These are phyloP conservation scores for Agrilus cyanescens DNA, from an alignment of 2,888 invertebrate species.

Conservation along the genomic window DNA sequence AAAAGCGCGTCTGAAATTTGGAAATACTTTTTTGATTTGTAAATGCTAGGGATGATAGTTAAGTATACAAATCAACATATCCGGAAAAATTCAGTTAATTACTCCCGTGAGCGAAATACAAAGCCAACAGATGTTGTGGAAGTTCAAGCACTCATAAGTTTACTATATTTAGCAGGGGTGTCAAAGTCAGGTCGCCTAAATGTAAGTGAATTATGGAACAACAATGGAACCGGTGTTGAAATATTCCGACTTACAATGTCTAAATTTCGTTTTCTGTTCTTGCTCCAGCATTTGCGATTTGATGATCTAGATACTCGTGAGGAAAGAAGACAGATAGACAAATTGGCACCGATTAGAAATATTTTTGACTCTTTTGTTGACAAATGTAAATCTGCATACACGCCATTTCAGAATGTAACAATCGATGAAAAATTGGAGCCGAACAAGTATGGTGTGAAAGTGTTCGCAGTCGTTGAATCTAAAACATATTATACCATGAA, in stretches of 20 bases:
- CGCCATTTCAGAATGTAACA: slow-evolving; percentile 12
- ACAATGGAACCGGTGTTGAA: too few relatives aligned
- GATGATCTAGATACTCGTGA: slow-evolving; percentile 9
- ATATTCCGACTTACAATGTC: too few relatives aligned
- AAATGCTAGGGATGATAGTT: too few relatives aligned
- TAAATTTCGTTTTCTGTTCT: slow-evolving; percentile 4
- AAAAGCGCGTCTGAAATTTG: slow-evolving; percentile 1
- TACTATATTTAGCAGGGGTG: slow-evolving; percentile 1
- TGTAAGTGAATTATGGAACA: too few relatives aligned
- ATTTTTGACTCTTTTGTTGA: slow-evolving; percentile 16
- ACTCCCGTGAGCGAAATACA: not conserved
- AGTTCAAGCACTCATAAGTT: not conserved
- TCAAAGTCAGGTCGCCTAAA: slow-evolving; percentile 1
- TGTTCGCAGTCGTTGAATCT: slow-evolving; percentile 10
- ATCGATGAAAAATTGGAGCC: slow-evolving; percentile 15
- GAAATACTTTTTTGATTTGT: slow-evolving; percentile 3
- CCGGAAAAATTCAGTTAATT: not conserved
- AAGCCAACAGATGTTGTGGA: not conserved
- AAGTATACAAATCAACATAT: too few relatives aligned
- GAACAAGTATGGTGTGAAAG: slow-evolving; percentile 12
- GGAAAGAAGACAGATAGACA: slow-evolving; percentile 9
- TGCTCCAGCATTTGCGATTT: slow-evolving; percentile 8
- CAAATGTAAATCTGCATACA: slow-evolving; percentile 15
- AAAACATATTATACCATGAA: slow-evolving; percentile 19
- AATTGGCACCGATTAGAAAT: slow-evolving; percentile 13